Evolutionary conservation across 2,797 vertebrate genomes (phyloP), one percentile per base, ranked within the genome.

Genomic region (Remorina albescens): DNA sequence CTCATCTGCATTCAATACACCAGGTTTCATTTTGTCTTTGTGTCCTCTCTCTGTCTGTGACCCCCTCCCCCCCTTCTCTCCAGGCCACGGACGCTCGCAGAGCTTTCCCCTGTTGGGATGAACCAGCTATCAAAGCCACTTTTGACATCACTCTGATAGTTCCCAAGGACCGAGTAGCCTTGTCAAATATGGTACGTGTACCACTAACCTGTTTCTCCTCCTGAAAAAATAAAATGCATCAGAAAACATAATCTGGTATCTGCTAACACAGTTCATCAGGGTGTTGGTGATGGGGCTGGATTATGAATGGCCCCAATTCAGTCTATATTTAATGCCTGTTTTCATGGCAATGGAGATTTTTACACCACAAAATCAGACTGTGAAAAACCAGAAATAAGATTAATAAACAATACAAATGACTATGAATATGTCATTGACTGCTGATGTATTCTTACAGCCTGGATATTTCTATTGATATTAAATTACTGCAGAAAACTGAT

Each of bases 51-150:
- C 36, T 37, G 36, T 30, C 30, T 30, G 30, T 30, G 30, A 30
- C 30, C 18, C 6, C 53, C 32, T 13, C 30, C 7, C 49, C 6
- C 23, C 6, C 10, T 53, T 32, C 4, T 30, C 76, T 65, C 19
- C 85, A 99, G 98, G 97, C 98, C 74, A 99, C 98, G 79, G 98
- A 99, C 84, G 98, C 97, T 81, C 97, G 98, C 75, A 94, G 98
- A 92, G 97, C 98, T 84, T 99, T 99, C 91, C 98, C 98, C 79
- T 99, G 98, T 92, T 99, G 98, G 98, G 98, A 99, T 23, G 98
- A 99, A 81, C 98, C 98, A 55, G 97, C 97, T 30, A 98, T 99
- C 81, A 99, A 99, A 95, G 98, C 97, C 87, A 99, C 97, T 10
- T 99, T 99, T 93, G 97, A 99, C 92, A 97, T 99, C 89, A 92